These are phyloP conservation scores for Burhinus bistriatus DNA, from an alignment of 2,113 vertebrate species.

Conservation along the genomic window DNA sequence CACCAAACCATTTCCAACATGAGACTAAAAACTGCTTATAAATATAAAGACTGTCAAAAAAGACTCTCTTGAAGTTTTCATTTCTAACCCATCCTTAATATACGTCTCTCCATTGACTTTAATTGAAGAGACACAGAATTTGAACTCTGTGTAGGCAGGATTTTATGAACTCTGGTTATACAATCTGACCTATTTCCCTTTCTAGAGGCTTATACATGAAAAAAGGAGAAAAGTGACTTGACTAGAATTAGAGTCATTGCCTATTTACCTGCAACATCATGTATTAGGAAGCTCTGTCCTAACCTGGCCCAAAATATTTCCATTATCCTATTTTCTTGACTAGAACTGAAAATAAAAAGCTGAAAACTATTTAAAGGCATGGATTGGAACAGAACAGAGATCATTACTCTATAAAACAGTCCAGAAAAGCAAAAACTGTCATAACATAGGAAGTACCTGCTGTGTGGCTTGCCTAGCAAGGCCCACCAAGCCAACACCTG, in stretches of 20 bases:
- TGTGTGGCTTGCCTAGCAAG: too few species aligned
- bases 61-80: neutral
- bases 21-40: neutral
- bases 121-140: neutral
- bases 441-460: neutral
- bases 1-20: neutral
- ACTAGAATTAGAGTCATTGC: neutral
- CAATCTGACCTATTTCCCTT: neutral
- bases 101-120: neutral
- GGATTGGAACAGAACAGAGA: neutral
- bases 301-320: neutral
- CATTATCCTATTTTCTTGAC: neutral
- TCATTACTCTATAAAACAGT: neutral
- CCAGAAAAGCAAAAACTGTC: neutral
- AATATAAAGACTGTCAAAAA: neutral
- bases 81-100: neutral
- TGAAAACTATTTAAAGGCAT: neutral
- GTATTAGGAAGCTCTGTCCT: neutral
- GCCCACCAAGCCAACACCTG: neutral
- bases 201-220: neutral
- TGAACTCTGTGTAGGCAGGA: neutral
- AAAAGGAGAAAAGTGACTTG: neutral
- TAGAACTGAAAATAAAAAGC: neutral
- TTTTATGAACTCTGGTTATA: neutral
- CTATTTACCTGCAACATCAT: neutral